phyloP scores from a whole-genome alignment of 37 sponge, comb jelly and placozoan genomes.

The Cliona cf. orientalis region DNA sequence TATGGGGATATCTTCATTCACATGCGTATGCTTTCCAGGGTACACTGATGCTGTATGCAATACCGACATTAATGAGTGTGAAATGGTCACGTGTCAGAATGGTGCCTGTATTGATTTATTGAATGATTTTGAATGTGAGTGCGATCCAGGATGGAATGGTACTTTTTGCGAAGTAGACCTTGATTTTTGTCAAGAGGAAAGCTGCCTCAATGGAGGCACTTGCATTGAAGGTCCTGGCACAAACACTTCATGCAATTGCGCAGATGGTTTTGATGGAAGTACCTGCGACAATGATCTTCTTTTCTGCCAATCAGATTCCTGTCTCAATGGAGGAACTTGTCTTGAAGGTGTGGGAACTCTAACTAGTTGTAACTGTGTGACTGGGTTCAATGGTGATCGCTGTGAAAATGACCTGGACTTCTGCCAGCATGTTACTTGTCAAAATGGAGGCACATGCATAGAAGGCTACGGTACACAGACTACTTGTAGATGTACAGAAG shows the following conservation, averaged over 20 bases:
- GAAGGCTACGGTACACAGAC: no score
- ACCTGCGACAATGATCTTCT: constrained; percentile 34
- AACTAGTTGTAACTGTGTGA: constrained; percentile 37
- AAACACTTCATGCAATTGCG: constrained; percentile 29
- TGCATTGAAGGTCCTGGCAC: constrained; percentile 58
- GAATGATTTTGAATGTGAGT: constrained; percentile 19
- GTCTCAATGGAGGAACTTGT: constrained; percentile 75
- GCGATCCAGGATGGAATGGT: constrained; percentile 35
- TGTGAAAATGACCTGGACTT: constrained; percentile 14
- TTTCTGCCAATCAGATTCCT: constrained; percentile 40
- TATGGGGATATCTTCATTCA: no score
- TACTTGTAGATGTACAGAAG: no score
- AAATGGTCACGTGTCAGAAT: constrained; percentile 57
- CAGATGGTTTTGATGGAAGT: constrained; percentile 44
- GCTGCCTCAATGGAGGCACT: constrained; percentile 67
- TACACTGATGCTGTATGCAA: not conserved
- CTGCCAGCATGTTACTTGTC: no score
- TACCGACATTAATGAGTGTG: constrained; percentile 17
- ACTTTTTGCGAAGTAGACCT: constrained; percentile 6
- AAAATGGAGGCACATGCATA: no score
- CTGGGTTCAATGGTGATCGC: constrained; percentile 5
- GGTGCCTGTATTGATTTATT: constrained; percentile 58
- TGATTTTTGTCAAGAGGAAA: not conserved
- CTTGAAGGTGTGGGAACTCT: no score
- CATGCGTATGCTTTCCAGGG: no score